Evolutionary conservation across 2,888 invertebrate genomes (phyloP).

Genomic region (Petrophora chlorosata): DNA sequence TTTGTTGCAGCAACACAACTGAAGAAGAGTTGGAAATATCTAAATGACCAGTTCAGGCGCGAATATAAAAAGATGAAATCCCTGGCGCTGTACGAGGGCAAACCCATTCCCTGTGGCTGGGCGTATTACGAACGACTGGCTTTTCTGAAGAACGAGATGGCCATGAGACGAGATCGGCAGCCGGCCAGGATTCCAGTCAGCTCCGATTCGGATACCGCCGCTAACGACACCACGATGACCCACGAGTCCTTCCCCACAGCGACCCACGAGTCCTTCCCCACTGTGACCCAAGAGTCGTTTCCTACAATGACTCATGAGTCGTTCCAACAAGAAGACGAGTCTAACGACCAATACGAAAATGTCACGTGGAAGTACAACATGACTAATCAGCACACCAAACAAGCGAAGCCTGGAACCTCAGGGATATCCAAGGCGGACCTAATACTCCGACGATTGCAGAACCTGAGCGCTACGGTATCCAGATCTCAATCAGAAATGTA

Average conservation of each 20-base stretch:
- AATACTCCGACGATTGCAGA: constrained; percentile 4
- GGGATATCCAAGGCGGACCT: constrained; percentile 22
- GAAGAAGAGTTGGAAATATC: constrained; percentile 46
- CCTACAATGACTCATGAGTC: background rate
- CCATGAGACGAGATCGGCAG: background rate
- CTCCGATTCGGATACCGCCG: constrained; percentile 7
- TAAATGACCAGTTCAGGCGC: constrained; percentile 47
- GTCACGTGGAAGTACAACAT: constrained; percentile 1
- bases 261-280: background rate
- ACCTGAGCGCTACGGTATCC: background rate
- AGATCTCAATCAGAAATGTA: background rate
- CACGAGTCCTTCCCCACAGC: background rate
- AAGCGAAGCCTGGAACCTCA: background rate
- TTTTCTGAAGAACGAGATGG: constrained; percentile 35
- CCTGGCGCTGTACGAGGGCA: constrained; percentile 12
- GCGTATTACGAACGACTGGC: constrained; percentile 35
- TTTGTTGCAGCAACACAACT: constrained; percentile 36
- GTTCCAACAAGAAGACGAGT: constrained; percentile 3
- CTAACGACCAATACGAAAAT: constrained; percentile 5
- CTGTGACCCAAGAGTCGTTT: background rate
- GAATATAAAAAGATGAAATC: constrained; percentile 39
- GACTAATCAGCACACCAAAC: background rate
- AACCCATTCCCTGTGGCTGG: constrained; percentile 34
- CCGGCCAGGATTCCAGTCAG: background rate
- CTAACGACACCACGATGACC: background rate